Percentiles rank a stretch among this genome's conserved stretches.
These are phyloP conservation scores for Erebia ligea DNA, from an alignment of 2,888 invertebrate genomes.

Conservation along the genomic window DNA sequence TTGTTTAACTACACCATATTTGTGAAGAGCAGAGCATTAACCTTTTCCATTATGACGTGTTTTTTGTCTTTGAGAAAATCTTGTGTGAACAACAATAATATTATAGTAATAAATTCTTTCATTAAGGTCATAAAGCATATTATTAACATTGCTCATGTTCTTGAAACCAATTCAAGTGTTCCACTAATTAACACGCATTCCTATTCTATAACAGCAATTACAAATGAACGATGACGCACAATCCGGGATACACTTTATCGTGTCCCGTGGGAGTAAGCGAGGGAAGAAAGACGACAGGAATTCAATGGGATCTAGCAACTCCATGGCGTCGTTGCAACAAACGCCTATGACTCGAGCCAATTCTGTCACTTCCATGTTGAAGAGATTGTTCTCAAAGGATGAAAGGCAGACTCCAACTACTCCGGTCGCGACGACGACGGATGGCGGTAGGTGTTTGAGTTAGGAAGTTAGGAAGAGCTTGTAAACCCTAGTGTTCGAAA, in stretches of 20 bases:
- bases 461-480: neutral
- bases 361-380: slow-evolving; percentile 90
- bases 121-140: slow-evolving; percentile 25
- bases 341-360: slow-evolving; percentile 87
- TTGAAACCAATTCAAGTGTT: slow-evolving; percentile 27
- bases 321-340: slow-evolving; percentile 85
- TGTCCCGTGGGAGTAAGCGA: slow-evolving; percentile 79
- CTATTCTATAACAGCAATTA: slow-evolving; percentile 64
- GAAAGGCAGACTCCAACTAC: slow-evolving; percentile 71
- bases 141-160: slow-evolving; percentile 26
- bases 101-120: slow-evolving; percentile 7
- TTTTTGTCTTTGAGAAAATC: neutral
- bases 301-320: slow-evolving; percentile 76
- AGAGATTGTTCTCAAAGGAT: slow-evolving; percentile 90
- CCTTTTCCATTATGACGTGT: neutral
- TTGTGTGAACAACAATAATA: neutral
- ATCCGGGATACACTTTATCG: slow-evolving; percentile 90
- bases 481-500: neutral
- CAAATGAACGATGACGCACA: slow-evolving; percentile 86
- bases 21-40: neutral
- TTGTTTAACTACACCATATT: slow-evolving; percentile 1
- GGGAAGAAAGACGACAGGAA: slow-evolving; percentile 73
- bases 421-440: slow-evolving; percentile 63
- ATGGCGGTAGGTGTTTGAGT: slow-evolving; percentile 60
- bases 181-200: slow-evolving; percentile 30